Evolutionary conservation across 2,797 vertebrate genomes (phyloP), one percentile per base, ranked within the genome.

Genomic region (Botia almorhae): DNA sequence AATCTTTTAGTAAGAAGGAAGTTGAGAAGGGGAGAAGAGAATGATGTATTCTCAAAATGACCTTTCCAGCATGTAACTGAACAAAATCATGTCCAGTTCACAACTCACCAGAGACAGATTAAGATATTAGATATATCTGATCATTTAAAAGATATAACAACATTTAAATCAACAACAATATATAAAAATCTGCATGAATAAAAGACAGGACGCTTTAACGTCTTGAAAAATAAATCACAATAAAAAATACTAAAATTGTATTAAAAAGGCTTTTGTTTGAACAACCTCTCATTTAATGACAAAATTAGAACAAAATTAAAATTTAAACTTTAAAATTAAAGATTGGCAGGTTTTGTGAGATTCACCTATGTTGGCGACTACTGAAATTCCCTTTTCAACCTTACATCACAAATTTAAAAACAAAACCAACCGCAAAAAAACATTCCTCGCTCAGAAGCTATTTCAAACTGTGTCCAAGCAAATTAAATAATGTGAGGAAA

Each of bases 1-100:
- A 79, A 82, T 81, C 76, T 67, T 75, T 60, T 78, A 48, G 70
- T 74, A 76, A 58, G 64, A 48, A 46, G 56, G n/a, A n/a, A 33
- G 46, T 61, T 17, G 3, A 23, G 14, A 63, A 76, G 63, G 19
- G 29, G 26, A 50, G 65, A 68, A 55, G n/a, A 21, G 48, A 17
- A 53, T 16, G 14, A 3, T 33, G 5, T 7, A 43, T n/a, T 68
- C 64, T 76, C n/a, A 29, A 69, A 48, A 58, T 4, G 11, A 56
- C 64, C 36, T 33, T 76, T 43, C 39, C 14, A 10, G 7, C 29
- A 29, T 29, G 1, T 53, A 17, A 21, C 19, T 12, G 1, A 5
- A 55, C 19, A n/a, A 13, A 55, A 12, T 26, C 29, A 39, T 55
- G 64, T 33, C 7, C n/a, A 23, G 61, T 12, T 65, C 26, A 39